phyloP scores from a whole-genome alignment of 2,888 invertebrate species.

The Teleogryllus oceanicus region DNA sequence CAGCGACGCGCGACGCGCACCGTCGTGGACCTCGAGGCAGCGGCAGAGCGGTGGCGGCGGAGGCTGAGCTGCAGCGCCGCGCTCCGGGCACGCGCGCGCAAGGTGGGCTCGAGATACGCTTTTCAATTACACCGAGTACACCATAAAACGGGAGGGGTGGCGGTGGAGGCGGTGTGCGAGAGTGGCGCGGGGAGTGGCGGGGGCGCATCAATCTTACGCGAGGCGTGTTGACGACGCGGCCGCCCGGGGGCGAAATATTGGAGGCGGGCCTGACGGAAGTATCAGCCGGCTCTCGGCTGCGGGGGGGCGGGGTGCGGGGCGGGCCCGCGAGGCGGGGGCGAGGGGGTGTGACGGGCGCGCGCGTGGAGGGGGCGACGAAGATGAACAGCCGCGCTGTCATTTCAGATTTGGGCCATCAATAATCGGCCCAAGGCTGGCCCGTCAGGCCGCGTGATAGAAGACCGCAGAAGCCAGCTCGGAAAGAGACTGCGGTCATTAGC shows the following conservation, averaged over 20 bases:
- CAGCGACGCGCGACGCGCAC: no score
- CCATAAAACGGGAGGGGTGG: neutral
- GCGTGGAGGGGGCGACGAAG: constrained; percentile 41
- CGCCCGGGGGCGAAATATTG: constrained; percentile 18
- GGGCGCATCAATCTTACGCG: constrained; percentile 3
- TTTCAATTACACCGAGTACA: constrained; percentile 9
- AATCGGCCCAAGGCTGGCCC: constrained; percentile 37
- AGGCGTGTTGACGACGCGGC: constrained; percentile 18
- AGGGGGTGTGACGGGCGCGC: constrained; percentile 10
- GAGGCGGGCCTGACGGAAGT: constrained; percentile 9
- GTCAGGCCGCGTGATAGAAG: constrained; percentile 28
- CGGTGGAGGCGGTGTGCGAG: neutral
- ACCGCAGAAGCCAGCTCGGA: constrained; percentile 27
- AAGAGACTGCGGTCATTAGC: constrained; percentile 24
- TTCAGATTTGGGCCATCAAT: constrained; percentile 49
- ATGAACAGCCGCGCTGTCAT: constrained; percentile 48
- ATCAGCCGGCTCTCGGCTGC: constrained; percentile 27
- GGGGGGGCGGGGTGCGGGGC: constrained; percentile 34
- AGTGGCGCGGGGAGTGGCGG: neutral
- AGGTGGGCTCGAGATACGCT: neutral
- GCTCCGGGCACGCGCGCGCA: neutral
- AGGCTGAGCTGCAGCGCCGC: neutral
- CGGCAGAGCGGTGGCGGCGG: no score
- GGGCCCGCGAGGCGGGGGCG: constrained; percentile 38
- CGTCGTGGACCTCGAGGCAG: no score